Conservation (phyloP, 2,888 invertebrate genomes). For the Andrena minutula region DNA sequence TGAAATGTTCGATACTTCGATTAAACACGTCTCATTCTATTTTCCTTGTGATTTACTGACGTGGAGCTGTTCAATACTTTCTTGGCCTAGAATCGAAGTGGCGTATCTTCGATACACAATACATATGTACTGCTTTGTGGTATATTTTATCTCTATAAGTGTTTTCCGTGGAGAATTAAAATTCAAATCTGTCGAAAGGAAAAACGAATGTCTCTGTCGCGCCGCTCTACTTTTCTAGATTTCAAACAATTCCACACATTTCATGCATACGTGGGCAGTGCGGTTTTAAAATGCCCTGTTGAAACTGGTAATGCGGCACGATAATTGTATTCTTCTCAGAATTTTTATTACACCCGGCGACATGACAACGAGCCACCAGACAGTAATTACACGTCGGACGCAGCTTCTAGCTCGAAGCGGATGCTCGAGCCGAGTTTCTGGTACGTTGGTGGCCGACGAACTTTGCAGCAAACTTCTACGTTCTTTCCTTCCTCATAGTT, state of each 20-base stretch:
- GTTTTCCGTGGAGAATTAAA: no score
- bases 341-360: conserved; percentile 49
- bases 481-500: conserved; percentile 42
- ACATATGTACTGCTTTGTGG: no score
- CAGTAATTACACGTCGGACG: conserved; percentile 58
- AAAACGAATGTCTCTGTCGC: neutral
- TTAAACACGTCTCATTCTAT: no score
- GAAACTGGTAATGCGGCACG: conserved; percentile 38
- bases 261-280: conserved; percentile 30
- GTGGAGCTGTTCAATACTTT: no score
- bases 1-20: neutral
- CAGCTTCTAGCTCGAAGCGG: conserved; percentile 49
- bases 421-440: conserved; percentile 35
- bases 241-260: conserved; percentile 19
- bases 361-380: conserved; percentile 50
- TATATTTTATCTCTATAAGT: no score
- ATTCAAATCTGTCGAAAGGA: no score
- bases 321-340: conserved; percentile 48
- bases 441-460: conserved; percentile 44
- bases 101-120: no score
- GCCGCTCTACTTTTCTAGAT: neutral
- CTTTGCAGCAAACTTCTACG: conserved; percentile 62
- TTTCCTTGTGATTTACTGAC: no score
- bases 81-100: no score
- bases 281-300: conserved; percentile 40